Evolutionary conservation across 2,113 vertebrate genomes (phyloP).

Genomic region (Istiophorus platypterus): DNA sequence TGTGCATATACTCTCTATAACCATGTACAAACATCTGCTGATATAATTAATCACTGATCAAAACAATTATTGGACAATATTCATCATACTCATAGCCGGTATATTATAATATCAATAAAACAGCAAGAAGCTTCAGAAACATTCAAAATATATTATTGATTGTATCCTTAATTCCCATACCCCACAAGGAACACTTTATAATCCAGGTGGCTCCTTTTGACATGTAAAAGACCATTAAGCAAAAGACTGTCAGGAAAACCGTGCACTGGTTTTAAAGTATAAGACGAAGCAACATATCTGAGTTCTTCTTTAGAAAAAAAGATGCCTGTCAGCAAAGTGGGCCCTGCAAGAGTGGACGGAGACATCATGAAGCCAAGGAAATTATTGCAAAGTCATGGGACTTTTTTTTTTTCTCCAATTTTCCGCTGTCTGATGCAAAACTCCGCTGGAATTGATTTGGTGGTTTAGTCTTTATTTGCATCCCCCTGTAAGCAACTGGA

Average conservation of each 20-base stretch:
- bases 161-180: conserved; percentile 67
- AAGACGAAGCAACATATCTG: conserved; percentile 74
- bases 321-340: conserved; percentile 64
- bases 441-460: conserved; percentile 57
- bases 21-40: conserved; percentile 80
- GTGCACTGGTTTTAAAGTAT: conserved; percentile 65
- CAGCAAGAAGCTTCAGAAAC: conserved; percentile 82
- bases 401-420: conserved; percentile 69
- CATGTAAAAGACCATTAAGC: conserved; percentile 69
- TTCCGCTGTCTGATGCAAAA: conserved; percentile 61
- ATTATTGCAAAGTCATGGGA: conserved; percentile 82
- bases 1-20: conserved; percentile 78
- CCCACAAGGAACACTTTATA: conserved; percentile 61
- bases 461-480: conserved; percentile 69
- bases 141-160: conserved; percentile 81
- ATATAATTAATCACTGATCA: conserved; percentile 81
- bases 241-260: conserved; percentile 66
- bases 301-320: conserved; percentile 65
- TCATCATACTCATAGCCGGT: conserved; percentile 82
- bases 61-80: conserved; percentile 83
- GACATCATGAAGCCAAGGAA: conserved; percentile 72
- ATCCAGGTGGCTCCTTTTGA: conserved; percentile 61
- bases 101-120: conserved; percentile 82
- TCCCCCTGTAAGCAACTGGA: conserved; percentile 60
- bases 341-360: conserved; percentile 64